Conservation (phyloP, 2,113 vertebrate genomes). For the Oplegnathus fasciatus region DNA sequence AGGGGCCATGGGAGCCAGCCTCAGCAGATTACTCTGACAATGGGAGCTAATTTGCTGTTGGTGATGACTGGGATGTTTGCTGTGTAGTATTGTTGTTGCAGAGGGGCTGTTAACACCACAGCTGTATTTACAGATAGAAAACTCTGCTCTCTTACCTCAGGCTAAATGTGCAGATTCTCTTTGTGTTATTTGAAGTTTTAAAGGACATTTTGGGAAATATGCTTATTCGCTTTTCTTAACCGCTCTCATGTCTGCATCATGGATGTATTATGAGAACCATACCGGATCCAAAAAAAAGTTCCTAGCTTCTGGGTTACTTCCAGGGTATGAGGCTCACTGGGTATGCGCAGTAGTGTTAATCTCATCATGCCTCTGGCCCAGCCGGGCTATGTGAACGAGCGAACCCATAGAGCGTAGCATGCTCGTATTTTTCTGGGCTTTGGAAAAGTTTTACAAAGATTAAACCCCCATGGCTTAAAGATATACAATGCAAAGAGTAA, state of each 20-base stretch:
- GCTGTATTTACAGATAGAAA: slow-evolving; percentile 24
- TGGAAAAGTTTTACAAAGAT: too few relatives aligned
- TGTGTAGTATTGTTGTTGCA: not conserved
- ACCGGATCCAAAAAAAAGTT: too few relatives aligned
- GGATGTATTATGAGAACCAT: too few relatives aligned
- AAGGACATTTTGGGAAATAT: slow-evolving; percentile 1
- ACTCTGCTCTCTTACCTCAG: not conserved
- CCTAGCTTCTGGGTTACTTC: too few relatives aligned
- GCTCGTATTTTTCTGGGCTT: too few relatives aligned
- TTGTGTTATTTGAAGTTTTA: not conserved
- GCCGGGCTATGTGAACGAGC: too few relatives aligned
- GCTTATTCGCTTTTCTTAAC: not conserved
- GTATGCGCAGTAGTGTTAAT: too few relatives aligned
- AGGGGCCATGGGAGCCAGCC: slow-evolving; percentile 3
- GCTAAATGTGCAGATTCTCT: not conserved
- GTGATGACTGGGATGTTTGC: slow-evolving; percentile 15
- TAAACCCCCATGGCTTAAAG: too few relatives aligned
- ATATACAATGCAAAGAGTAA: too few relatives aligned
- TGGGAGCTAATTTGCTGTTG: not conserved
- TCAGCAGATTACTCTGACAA: slow-evolving; percentile 17
- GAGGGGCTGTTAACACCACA: not conserved
- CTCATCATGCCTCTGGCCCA: too few relatives aligned
- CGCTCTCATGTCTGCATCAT: not conserved
- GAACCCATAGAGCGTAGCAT: too few relatives aligned
- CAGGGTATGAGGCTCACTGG: too few relatives aligned